These are phyloP conservation scores for Argynnis bischoffii DNA, from an alignment of 2,888 invertebrate genomes.

Conservation along the genomic window DNA sequence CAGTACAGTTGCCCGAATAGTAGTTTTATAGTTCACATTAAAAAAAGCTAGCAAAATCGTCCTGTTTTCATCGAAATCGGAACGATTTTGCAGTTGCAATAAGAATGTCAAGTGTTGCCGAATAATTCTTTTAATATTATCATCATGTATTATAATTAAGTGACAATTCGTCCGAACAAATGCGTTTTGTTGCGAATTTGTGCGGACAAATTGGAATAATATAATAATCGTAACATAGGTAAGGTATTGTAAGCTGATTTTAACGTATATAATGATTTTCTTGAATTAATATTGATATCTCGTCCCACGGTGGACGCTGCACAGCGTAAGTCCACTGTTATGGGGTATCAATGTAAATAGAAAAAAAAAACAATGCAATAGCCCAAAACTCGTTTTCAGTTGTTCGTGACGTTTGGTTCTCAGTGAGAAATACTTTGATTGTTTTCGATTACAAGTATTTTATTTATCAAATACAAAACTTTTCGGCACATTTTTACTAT, in stretches of 20 bases:
- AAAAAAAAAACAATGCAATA: slow-evolving; percentile 77
- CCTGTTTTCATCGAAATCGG: slow-evolving; percentile 38
- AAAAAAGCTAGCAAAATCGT: slow-evolving; percentile 51
- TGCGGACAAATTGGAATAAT: slow-evolving; percentile 61
- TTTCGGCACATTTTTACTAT: slow-evolving; percentile 68
- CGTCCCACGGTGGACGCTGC: slow-evolving; percentile 43
- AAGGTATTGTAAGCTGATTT: slow-evolving; percentile 79
- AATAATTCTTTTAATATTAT: slow-evolving; percentile 80
- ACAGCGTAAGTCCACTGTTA: slow-evolving; percentile 42
- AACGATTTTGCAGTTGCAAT: slow-evolving; percentile 50
- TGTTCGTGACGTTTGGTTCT: slow-evolving; percentile 63
- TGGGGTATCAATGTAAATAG: slow-evolving; percentile 63
- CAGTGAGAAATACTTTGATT: slow-evolving; percentile 52
- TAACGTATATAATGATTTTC: slow-evolving; percentile 80
- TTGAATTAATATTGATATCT: slow-evolving; percentile 74
- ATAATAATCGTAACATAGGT: slow-evolving; percentile 78
- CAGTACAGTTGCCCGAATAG: slow-evolving; percentile 69
- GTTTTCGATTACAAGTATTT: slow-evolving; percentile 52
- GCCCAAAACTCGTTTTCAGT: slow-evolving; percentile 75
- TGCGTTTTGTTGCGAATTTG: slow-evolving; percentile 43
- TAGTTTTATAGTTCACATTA: slow-evolving; percentile 68
- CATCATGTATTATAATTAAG: slow-evolving; percentile 78
- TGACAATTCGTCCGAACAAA: slow-evolving; percentile 56
- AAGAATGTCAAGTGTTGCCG: slow-evolving; percentile 82
- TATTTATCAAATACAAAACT: slow-evolving; percentile 69